These are phyloP conservation scores for Steinernema scapterisci DNA, from an alignment of 2,888 invertebrate species.

Conservation along the genomic window DNA sequence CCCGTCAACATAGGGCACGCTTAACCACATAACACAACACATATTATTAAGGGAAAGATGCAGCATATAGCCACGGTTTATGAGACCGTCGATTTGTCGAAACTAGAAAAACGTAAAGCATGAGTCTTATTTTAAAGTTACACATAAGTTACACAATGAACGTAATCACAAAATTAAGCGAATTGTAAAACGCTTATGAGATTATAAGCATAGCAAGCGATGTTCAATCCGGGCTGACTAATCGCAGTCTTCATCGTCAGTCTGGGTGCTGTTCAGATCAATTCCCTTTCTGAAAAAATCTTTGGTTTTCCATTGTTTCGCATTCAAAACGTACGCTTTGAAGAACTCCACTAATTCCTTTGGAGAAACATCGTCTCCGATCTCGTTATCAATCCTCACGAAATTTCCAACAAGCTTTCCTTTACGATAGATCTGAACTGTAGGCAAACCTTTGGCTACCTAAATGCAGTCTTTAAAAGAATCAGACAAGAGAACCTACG, in stretches of 20 bases:
- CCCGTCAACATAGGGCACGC: too few relatives aligned
- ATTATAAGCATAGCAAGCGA: neutral
- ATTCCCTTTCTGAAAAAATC: slow-evolving; percentile 24
- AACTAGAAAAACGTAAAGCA: too few relatives aligned
- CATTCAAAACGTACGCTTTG: slow-evolving; percentile 37
- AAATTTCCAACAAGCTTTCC: slow-evolving; percentile 62
- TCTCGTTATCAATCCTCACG: slow-evolving; percentile 43
- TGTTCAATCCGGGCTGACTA: neutral
- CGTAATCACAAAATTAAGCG: neutral
- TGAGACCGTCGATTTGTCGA: too few relatives aligned
- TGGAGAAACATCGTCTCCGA: slow-evolving; percentile 55
- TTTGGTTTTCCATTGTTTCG: neutral
- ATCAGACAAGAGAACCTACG: neutral
- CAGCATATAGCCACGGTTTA: too few relatives aligned
- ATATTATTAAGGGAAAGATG: too few relatives aligned
- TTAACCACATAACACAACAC: too few relatives aligned
- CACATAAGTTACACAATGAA: neutral
- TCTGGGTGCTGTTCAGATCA: neutral
- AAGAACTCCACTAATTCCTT: slow-evolving; percentile 46
- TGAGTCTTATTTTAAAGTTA: too few relatives aligned
- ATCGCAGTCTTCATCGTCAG: neutral
- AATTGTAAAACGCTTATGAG: neutral
- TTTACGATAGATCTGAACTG: slow-evolving; percentile 57
- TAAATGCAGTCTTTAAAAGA: slow-evolving; percentile 35
- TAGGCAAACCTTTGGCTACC: slow-evolving; percentile 52